phyloP scores from a whole-genome alignment of 2,888 invertebrate genomes.

The Globia sparganii region DNA sequence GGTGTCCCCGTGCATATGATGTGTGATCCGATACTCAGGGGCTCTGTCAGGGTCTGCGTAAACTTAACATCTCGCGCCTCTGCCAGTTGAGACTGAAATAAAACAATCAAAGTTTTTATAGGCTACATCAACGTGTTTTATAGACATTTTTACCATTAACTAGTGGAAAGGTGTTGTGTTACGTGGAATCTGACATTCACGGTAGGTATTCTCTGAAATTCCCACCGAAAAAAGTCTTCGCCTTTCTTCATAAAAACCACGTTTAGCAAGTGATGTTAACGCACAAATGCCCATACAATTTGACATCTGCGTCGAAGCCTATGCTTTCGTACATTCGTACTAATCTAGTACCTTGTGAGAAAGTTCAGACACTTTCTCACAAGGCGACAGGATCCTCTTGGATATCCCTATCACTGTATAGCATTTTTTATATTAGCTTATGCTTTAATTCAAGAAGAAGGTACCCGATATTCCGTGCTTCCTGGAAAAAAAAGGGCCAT shows the following conservation, averaged over 20 bases:
- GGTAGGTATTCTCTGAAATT: constrained; percentile 9
- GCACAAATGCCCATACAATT: constrained; percentile 6
- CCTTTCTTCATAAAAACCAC: constrained; percentile 10
- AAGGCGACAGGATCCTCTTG: no score
- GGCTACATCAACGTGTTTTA: constrained; percentile 12
- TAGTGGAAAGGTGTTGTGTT: constrained; percentile 8
- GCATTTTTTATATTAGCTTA: background rate
- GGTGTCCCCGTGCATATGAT: constrained; percentile 86
- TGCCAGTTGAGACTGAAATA: constrained; percentile 83
- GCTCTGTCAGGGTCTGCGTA: constrained; percentile 80
- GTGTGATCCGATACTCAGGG: constrained; percentile 83
- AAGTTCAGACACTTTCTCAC: no score
- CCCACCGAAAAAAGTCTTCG: background rate
- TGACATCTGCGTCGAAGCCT: constrained; percentile 31
- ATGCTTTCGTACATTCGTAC: background rate
- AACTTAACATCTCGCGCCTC: constrained; percentile 85
- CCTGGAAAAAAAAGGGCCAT: background rate
- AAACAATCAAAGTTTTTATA: constrained; percentile 44
- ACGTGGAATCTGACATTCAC: background rate
- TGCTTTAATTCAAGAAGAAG: background rate
- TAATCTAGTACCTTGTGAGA: constrained; percentile 2
- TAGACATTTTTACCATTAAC: background rate
- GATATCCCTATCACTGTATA: background rate
- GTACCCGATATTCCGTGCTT: background rate
- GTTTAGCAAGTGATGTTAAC: constrained; percentile 3